Evolutionary conservation across 2,797 vertebrate genomes (phyloP), one percentile per base, ranked within the genome.

Genomic region (Prionace glauca): DNA sequence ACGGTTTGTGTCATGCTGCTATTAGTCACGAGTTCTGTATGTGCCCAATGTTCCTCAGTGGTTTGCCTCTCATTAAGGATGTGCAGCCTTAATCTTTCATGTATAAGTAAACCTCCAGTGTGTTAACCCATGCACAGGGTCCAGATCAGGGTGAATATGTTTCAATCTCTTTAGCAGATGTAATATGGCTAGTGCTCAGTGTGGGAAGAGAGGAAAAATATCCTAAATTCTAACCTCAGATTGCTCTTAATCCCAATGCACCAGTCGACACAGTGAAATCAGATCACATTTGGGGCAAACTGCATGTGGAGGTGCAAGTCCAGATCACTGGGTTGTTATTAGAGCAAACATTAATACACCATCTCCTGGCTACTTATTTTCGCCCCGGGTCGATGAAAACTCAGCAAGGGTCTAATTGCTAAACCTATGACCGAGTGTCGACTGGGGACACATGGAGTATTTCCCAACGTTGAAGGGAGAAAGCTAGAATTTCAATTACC

Each of bases 131-230:
- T 36, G 65, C n/a, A 62, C 69, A 62, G 22, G 90, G n/a, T 69
- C 90, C 65, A 69, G 36, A 69, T 92, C 0, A 41, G 90, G 90
- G n/a, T 9, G 22, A 36, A 41, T 62, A 41, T 92, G 24, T 69
- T 92, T 92, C 90, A 92, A 92, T 92, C 62, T 92, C 65, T 69
- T 69, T 36, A 92, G 10, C 90, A 92, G 90, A 92, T 92, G 90
- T 67, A 67, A 67, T 20, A 41, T 69, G 90, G 90, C 10, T 36
- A 11, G 22, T 92, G 87, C 56, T 62, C 29, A 36, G 29, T 91
- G 60, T 91, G 60, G 88, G 88, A 9, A 90, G 18, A 88, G 16
- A 22, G 32, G 32, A 32, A 91, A 91, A 91, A 69, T 29, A 69
- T 69, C 8, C 29, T 41, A 69, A 69, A 26, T 36, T 45, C 36